A percentile compares a stretch with the other conserved stretches of the same genome.
phyloP scores from a whole-genome alignment of 2,113 vertebrate species.

The Protomyctophum bolini region DNA sequence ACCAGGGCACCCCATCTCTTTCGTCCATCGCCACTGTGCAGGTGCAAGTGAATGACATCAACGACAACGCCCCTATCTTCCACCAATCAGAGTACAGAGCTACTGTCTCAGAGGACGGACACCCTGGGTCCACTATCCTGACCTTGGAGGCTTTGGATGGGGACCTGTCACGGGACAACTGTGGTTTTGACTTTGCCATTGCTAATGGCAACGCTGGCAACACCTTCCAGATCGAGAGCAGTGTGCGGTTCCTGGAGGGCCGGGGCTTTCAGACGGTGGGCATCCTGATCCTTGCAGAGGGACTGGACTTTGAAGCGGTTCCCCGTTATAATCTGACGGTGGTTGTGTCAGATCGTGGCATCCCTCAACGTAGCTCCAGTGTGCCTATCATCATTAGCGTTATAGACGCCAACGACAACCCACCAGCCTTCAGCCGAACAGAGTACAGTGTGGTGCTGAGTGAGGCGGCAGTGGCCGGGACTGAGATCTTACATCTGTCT shows the following conservation, averaged over 20 bases:
- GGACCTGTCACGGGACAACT: conserved; percentile 87
- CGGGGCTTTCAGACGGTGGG: conserved; percentile 83
- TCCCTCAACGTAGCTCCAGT: conserved; percentile 86
- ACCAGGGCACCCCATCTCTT: conserved; percentile 84
- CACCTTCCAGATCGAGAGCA: conserved; percentile 92
- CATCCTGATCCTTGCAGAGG: conserved; percentile 87
- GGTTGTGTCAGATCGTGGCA: conserved; percentile 88
- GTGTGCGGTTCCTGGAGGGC: conserved; percentile 82
- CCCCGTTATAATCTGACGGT: conserved; percentile 89
- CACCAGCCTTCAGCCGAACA: conserved; percentile 84
- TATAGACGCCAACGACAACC: conserved; percentile 90
- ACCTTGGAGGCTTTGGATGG: conserved; percentile 86
- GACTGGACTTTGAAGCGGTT: conserved; percentile 89
- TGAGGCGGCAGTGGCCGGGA: conserved; percentile 81
- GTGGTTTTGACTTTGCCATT: conserved; percentile 91
- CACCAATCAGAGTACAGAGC: conserved; percentile 84
- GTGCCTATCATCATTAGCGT: conserved; percentile 86
- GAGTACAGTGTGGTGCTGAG: conserved; percentile 86
- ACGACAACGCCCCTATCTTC: conserved; percentile 91
- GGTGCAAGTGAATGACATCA: conserved; percentile 89
- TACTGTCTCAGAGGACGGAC: conserved; percentile 86
- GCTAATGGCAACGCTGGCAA: conserved; percentile 89
- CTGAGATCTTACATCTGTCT: conserved; percentile 86
- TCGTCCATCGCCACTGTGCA: conserved; percentile 86
- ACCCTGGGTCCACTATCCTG: conserved; percentile 88